Evolutionary conservation across 2,113 vertebrate species (phyloP).

Genomic region (Peromyscus maniculatus): DNA sequence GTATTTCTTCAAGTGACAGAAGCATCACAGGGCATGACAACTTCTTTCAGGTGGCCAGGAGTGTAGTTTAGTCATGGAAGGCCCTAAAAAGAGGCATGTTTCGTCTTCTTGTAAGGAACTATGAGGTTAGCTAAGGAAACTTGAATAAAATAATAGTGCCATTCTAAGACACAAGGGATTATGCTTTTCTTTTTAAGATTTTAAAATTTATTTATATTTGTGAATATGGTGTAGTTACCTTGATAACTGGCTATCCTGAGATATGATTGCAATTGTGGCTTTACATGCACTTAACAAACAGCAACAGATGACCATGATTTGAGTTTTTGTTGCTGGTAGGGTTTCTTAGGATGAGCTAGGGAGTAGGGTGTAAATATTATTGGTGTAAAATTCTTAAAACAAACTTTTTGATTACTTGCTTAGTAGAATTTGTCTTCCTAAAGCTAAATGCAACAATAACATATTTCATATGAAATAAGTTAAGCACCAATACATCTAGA

Average conservation of each 20-base stretch:
- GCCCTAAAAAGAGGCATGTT: neutral
- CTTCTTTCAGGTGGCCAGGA: neutral
- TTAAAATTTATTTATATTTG: neutral
- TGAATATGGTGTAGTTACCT: neutral
- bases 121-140: neutral
- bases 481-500: neutral
- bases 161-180: neutral
- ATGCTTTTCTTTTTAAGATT: neutral
- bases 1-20: neutral
- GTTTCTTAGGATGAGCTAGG: neutral
- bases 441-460: constrained; percentile 4
- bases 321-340: neutral
- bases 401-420: neutral
- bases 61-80: neutral
- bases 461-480: constrained; percentile 50
- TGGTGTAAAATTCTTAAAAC: neutral
- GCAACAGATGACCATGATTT: neutral
- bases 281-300: neutral
- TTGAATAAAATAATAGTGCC: neutral
- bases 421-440: constrained; percentile 3
- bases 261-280: constrained; percentile 6
- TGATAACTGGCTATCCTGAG: neutral
- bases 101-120: neutral
- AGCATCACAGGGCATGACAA: neutral
- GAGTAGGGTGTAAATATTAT: neutral